Evolutionary conservation across 2,888 invertebrate genomes (phyloP), one percentile per base, ranked within the genome.

Genomic region (Protonemura montana): DNA sequence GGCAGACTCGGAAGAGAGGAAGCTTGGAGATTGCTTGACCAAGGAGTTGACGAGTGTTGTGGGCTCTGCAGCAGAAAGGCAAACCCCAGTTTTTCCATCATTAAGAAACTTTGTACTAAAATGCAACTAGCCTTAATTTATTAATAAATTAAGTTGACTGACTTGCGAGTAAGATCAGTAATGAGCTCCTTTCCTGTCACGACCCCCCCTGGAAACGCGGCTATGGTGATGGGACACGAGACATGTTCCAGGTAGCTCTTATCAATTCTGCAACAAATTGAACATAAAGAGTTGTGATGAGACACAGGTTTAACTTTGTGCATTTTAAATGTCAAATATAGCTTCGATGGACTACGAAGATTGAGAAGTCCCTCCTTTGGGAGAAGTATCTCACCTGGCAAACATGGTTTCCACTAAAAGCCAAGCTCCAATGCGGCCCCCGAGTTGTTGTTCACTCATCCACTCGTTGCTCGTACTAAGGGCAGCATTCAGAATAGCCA

Each of bases 1-100:
- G 94, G 88, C 94, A 93, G 85, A 92, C 90, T 88, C 95, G 92
- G 77, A 91, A 91, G 0, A 91, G 59, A 59, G 3, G 3, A 10
- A 7, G 59, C 59, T 10, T 59, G 16, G 59, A 7, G 35, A 35
- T 6, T 35, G 35, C 35, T 35, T 35, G 35, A 35, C 35, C 10
- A 10, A 6, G 35, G 35, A 35, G 35, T 35, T 35, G 35, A 35
- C 35, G 35, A 35, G 35, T 35, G 35, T 35, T 35, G 35, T 35
- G 35, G 10, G 35, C 35, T 35, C 35, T 35, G 10, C 35, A 35
- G 10, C 35, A 35, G 10, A 35, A 35, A n/a, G n/a, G n/a, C n/a
- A n/a, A n/a, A n/a, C n/a, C n/a, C n/a, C n/a, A n/a, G n/a, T 35
- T 6, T 35, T 35, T 3, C 3, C 35, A 35, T 6, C 10, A 6